Evolutionary conservation across 2,797 vertebrate species (phyloP), one percentile per base, ranked within the genome.

Genomic region (Cirrhinus mrigala): DNA sequence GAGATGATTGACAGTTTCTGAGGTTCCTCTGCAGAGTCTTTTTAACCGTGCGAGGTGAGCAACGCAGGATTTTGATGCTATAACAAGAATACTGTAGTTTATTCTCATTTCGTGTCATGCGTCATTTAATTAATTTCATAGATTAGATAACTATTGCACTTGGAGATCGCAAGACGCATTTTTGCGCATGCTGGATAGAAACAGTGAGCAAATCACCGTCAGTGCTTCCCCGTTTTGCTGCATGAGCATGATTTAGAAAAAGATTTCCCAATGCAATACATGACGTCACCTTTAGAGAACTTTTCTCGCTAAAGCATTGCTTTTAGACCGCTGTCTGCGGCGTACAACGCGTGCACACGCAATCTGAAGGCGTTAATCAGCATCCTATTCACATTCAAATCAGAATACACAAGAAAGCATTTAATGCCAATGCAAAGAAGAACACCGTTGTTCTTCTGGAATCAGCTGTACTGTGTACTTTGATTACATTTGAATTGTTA

Each of bases 381-480:
- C 93, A 91, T 87, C 87, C 92, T 80, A 94, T 95, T 95, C 93
- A 93, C 84, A 95, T 95, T 94, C 91, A 94, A 95, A 95, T 95
- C 89, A 93, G 89, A 91, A 84, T 82, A 92, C 93, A 94, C 92
- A 92, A 83, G n/a, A 94, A 3, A 90, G 93, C 92, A 95, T 94
- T 94, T 95, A 94, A 89, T 91, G 91, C 91, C 89, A 91, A 87
- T 91, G 93, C 89, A 87, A 86, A 82, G 90, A 91, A 91, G 93
- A 94, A 54, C 69, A 15, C 90, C 88, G 92, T 90, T 88, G 88
- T 93, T 78, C 11, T 11, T 90, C 92, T 88, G 85, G 91, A 93
- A 93, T 93, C 90, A 92, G 90, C 90, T 91, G 87, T n/a, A 16
- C 64, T 46, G 56, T 29, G 66, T 11, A 15, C 20, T 64, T 24